Evolutionary conservation across 2,113 vertebrate species (phyloP).

Genomic region (Otis tarda): DNA sequence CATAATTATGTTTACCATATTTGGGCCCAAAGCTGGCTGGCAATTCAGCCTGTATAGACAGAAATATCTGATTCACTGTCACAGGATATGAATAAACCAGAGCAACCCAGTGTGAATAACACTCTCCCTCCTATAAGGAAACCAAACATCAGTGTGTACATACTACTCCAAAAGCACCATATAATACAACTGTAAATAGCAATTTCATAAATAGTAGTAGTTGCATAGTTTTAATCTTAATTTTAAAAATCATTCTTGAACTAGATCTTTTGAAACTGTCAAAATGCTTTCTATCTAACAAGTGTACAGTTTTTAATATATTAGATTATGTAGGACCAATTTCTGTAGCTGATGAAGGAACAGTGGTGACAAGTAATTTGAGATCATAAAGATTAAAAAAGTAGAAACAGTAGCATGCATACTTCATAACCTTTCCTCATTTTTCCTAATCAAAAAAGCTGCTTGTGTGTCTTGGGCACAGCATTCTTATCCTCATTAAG

Average conservation of each 20-base stretch:
- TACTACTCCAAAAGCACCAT: background rate
- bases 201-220: background rate
- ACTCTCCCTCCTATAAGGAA: conserved; percentile 4
- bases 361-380: background rate
- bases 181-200: background rate
- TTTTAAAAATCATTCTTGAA: background rate
- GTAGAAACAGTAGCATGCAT: background rate
- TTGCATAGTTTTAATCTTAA: background rate
- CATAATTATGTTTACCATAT: conserved; percentile 68
- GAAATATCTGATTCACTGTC: conserved; percentile 66
- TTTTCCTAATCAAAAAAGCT: conserved; percentile 17
- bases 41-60: conserved; percentile 55
- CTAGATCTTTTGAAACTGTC: background rate
- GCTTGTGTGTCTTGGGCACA: background rate
- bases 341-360: conserved; percentile 21
- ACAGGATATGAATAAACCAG: conserved; percentile 65
- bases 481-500: background rate
- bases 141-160: background rate
- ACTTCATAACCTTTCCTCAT: conserved; percentile 26
- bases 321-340: background rate
- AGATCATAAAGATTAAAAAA: conserved; percentile 15
- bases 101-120: conserved; percentile 37
- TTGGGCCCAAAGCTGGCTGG: conserved; percentile 46
- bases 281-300: background rate
- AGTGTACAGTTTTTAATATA: background rate